Conservation (phyloP, 2,113 vertebrate species). For the Tychaedon coryphoeus region DNA sequence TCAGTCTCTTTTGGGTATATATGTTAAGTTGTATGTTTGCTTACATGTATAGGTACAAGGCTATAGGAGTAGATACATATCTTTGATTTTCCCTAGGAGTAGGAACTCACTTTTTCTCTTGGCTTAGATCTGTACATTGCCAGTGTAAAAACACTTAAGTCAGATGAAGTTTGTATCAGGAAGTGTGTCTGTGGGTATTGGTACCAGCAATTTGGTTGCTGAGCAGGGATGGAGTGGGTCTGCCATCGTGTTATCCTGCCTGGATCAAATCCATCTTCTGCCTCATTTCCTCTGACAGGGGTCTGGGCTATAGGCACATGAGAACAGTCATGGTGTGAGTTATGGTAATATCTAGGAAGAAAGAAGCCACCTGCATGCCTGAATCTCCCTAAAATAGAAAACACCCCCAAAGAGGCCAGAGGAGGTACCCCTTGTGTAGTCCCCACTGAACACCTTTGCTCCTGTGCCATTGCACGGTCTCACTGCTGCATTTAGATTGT, state of each 20-base stretch:
- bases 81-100: neutral
- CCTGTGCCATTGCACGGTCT: neutral
- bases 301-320: neutral
- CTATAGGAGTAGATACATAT: neutral
- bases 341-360: neutral
- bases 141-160: neutral
- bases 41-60: neutral
- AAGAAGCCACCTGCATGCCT: neutral
- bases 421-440: neutral
- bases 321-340: neutral
- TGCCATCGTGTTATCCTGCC: neutral
- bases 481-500: neutral
- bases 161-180: neutral
- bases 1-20: neutral
- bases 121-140: neutral
- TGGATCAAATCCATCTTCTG: neutral
- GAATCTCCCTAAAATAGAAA: neutral
- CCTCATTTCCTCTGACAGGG: neutral
- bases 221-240: neutral
- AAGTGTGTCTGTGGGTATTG: neutral
- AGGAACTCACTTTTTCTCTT: neutral
- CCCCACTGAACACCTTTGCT: accelerated
- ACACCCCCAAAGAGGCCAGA: neutral
- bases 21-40: neutral
- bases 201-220: neutral